A percentile compares a stretch with the other conserved stretches of the same genome.
phyloP scores from a whole-genome alignment of 2,888 invertebrate species.

The Eutolmus rufibarbis region DNA sequence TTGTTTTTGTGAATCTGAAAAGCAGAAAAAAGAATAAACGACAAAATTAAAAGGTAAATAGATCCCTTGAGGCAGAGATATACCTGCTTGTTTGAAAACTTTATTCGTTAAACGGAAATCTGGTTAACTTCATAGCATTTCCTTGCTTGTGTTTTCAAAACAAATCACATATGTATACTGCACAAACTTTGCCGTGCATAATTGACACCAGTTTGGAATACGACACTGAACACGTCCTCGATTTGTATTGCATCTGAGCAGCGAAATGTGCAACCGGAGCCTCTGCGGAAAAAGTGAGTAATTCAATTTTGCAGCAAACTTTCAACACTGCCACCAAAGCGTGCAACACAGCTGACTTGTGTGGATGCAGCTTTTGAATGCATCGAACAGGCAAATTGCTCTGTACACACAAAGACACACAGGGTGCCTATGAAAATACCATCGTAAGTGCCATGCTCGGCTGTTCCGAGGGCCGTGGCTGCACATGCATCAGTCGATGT shows the following conservation, averaged over 20 bases:
- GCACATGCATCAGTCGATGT: neutral
- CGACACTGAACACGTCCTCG: slow-evolving; percentile 24
- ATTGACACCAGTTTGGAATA: slow-evolving; percentile 37
- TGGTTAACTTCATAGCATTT: slow-evolving; percentile 8
- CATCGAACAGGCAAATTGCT: slow-evolving; percentile 16
- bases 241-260: slow-evolving; percentile 26
- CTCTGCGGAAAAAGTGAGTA: slow-evolving; percentile 32
- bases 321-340: neutral
- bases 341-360: neutral
- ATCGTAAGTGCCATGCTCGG: neutral
- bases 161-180: neutral
- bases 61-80: neutral
- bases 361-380: slow-evolving; percentile 4
- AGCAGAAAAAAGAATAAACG: neutral
- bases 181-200: slow-evolving; percentile 15
- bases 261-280: slow-evolving; percentile 28
- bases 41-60: neutral
- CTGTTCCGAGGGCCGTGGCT: neutral
- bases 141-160: neutral
- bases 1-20: neutral
- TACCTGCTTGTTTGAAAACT: neutral
- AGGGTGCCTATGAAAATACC: neutral
- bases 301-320: slow-evolving; percentile 24
- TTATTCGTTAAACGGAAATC: slow-evolving; percentile 5
- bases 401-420: neutral